Evolutionary conservation across 2,888 invertebrate genomes (phyloP).

Genomic region (Aphelenchoides bicaudatus): DNA sequence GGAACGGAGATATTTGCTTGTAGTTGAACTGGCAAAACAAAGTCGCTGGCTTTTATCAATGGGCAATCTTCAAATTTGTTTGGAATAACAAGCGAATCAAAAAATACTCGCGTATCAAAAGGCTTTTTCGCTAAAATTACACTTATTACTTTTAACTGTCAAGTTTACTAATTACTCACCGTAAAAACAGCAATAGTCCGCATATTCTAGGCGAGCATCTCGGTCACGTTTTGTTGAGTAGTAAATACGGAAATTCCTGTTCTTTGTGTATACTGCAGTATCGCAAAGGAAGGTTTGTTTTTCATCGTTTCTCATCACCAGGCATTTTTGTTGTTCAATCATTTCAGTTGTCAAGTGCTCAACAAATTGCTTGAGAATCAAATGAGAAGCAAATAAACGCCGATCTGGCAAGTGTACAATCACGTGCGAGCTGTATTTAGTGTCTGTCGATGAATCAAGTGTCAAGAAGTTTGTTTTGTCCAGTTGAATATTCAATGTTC

Average conservation of each 20-base stretch:
- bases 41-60: slow-evolving; percentile 4
- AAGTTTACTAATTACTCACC: slow-evolving; percentile 26
- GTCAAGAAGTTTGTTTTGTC: slow-evolving; percentile 34
- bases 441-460: slow-evolving; percentile 39
- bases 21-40: background rate
- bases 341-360: slow-evolving; percentile 23
- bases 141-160: slow-evolving; percentile 20
- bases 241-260: slow-evolving; percentile 42
- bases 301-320: slow-evolving; percentile 24
- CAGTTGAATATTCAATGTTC: slow-evolving; percentile 19
- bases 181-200: slow-evolving; percentile 41
- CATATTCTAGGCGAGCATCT: slow-evolving; percentile 25
- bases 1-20: too few relatives aligned
- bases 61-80: slow-evolving; percentile 24
- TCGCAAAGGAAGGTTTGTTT: slow-evolving; percentile 32
- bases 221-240: slow-evolving; percentile 43
- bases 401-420: slow-evolving; percentile 38
- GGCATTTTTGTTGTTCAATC: slow-evolving; percentile 14
- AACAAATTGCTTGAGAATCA: slow-evolving; percentile 26
- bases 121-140: too few relatives aligned
- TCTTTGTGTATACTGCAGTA: slow-evolving; percentile 38
- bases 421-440: slow-evolving; percentile 42
- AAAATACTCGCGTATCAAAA: slow-evolving; percentile 25
- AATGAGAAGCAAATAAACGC: slow-evolving; percentile 26
- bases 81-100: slow-evolving; percentile 35